Evolutionary conservation across 2,113 vertebrate species (phyloP).

Genomic region (Chionodraco myersi): DNA sequence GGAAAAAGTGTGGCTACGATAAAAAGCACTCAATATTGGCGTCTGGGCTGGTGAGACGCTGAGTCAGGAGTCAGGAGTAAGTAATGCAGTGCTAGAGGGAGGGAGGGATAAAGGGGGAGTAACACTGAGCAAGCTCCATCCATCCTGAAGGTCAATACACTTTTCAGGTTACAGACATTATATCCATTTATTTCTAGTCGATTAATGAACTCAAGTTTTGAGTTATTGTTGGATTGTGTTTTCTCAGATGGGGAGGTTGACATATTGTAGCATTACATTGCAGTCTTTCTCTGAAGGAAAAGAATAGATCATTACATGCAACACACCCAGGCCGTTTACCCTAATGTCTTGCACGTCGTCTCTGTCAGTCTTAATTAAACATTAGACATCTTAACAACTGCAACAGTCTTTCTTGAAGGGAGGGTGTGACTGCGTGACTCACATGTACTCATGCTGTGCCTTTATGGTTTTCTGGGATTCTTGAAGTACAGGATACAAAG

Average conservation of each 20-base stretch:
- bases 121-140: constrained; percentile 51
- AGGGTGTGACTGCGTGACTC: neutral
- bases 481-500: neutral
- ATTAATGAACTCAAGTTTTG: constrained; percentile 4
- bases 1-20: constrained; percentile 83
- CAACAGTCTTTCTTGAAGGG: neutral
- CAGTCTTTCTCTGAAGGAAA: neutral
- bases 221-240: too few species aligned
- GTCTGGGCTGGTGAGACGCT: constrained; percentile 79
- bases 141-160: constrained; percentile 68
- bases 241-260: neutral
- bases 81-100: constrained; percentile 65
- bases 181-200: constrained; percentile 1
- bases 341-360: neutral
- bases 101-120: constrained; percentile 24
- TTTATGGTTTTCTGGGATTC: neutral
- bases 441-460: neutral
- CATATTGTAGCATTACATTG: neutral
- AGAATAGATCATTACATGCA: neutral
- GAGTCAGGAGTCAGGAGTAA: constrained; percentile 78
- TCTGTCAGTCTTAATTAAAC: neutral
- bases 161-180: constrained; percentile 47
- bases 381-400: neutral
- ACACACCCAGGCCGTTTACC: neutral
- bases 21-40: constrained; percentile 78